Evolutionary conservation across 1,140 invertebrate genomes (phyloP).

Genomic region (Coenobita brevimanus): DNA sequence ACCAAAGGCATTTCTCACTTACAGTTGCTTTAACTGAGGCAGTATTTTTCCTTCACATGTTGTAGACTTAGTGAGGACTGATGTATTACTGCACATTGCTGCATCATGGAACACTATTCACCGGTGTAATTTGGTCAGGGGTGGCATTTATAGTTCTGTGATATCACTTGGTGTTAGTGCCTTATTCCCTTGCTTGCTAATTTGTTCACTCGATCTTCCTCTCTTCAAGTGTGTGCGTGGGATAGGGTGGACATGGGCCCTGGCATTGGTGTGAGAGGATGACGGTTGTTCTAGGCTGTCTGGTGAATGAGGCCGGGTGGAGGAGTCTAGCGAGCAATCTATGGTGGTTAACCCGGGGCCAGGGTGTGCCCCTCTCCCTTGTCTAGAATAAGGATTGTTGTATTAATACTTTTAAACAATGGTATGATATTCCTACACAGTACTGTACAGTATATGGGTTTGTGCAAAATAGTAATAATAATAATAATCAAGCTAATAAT

Average conservation of each 20-base stretch:
- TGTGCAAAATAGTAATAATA: too few relatives aligned
- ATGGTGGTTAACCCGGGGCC: constrained; percentile 31
- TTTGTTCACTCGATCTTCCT: not conserved
- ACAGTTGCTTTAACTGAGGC: too few relatives aligned
- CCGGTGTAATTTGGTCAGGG: too few relatives aligned
- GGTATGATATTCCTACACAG: too few relatives aligned
- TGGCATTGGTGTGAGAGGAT: not conserved
- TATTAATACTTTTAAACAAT: not conserved
- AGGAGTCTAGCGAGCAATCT: constrained; percentile 25
- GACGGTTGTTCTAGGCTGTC: constrained; percentile 43
- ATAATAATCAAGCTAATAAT: too few relatives aligned
- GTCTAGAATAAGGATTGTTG: not conserved
- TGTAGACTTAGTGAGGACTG: too few relatives aligned
- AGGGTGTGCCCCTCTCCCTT: not conserved
- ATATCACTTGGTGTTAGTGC: constrained; percentile 40
- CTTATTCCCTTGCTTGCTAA: not conserved
- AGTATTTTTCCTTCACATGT: too few relatives aligned
- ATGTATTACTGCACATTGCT: too few relatives aligned
- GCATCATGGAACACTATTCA: too few relatives aligned
- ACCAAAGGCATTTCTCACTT: too few relatives aligned
- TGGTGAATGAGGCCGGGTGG: constrained; percentile 43
- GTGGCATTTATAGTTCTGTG: constrained; percentile 41
- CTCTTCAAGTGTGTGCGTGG: constrained; percentile 36
- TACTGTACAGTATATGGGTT: too few relatives aligned
- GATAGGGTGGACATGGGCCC: constrained; percentile 33